Evolutionary conservation across 2,113 vertebrate species (phyloP).

Genomic region (Galbula dea): DNA sequence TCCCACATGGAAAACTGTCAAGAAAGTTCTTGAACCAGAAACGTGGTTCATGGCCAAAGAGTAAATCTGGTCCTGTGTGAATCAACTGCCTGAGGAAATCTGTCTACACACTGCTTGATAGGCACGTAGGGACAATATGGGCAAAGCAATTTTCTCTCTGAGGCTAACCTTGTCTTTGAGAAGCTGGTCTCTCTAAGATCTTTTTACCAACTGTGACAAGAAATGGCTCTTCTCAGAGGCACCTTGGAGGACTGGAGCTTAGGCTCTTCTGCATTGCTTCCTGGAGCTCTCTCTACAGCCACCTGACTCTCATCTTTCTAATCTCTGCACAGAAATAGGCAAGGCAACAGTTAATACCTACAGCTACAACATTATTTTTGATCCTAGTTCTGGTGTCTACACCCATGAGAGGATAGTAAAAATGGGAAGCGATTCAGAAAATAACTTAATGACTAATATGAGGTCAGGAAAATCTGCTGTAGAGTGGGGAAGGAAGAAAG

Average conservation of each 20-base stretch:
- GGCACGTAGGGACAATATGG: not conserved
- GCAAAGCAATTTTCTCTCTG: not conserved
- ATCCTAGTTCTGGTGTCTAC: not conserved
- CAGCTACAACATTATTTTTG: not conserved
- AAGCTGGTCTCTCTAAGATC: not conserved
- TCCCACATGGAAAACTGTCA: conserved; percentile 17
- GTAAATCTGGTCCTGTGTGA: conserved; percentile 48
- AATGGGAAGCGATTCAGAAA: not conserved
- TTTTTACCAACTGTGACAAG: not conserved
- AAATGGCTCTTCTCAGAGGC: not conserved
- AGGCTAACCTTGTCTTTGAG: not conserved
- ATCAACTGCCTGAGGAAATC: conserved; percentile 42
- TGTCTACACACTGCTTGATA: not conserved
- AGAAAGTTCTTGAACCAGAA: conserved; percentile 46
- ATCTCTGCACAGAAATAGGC: not conserved
- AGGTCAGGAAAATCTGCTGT: not conserved
- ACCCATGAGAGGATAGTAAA: not conserved
- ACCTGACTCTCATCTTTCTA: not conserved
- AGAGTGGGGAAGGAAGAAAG: not conserved
- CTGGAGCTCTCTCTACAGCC: not conserved
- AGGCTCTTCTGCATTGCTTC: not conserved
- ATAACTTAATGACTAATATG: not conserved
- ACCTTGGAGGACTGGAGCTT: not conserved
- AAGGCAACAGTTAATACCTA: not conserved
- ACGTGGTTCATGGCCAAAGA: conserved; percentile 21